These are phyloP conservation scores for Kryptolebias marmoratus DNA, from an alignment of 2,113 vertebrate species.

Conservation along the genomic window DNA sequence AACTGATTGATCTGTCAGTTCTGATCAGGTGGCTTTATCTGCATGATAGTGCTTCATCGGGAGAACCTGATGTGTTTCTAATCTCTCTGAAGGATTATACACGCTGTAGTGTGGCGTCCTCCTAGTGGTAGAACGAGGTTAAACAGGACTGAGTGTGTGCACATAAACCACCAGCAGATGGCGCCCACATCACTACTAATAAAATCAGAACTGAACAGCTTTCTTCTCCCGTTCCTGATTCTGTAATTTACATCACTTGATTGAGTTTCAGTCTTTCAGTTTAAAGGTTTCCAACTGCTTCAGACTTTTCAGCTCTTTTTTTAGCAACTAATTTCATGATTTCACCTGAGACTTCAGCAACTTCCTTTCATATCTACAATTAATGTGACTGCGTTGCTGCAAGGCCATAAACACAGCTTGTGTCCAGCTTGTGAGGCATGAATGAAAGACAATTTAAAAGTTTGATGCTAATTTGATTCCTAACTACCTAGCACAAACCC, in stretches of 20 bases:
- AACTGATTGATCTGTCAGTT: neutral
- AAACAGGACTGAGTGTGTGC: neutral
- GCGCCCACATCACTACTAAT: slow-evolving; percentile 43
- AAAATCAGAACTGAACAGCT: neutral
- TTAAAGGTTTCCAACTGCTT: neutral
- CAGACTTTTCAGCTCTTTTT: neutral
- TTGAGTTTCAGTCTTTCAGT: neutral
- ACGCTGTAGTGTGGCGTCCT: slow-evolving; percentile 21
- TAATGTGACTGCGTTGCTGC: slow-evolving; percentile 32
- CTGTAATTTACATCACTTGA: neutral
- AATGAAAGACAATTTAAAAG: neutral
- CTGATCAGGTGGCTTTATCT: slow-evolving; percentile 15
- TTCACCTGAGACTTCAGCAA: slow-evolving; percentile 8
- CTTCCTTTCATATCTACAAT: slow-evolving; percentile 3
- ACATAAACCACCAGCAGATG: slow-evolving; percentile 68
- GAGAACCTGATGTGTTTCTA: neutral
- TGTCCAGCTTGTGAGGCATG: slow-evolving; percentile 13
- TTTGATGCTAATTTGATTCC: slow-evolving; percentile 20
- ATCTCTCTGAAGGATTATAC: neutral
- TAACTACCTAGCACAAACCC: slow-evolving; percentile 8
- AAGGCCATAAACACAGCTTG: slow-evolving; percentile 13
- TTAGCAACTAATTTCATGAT: neutral
- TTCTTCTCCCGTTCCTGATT: neutral
- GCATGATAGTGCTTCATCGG: slow-evolving; percentile 31
- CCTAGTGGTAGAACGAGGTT: slow-evolving; percentile 33